phyloP scores from a whole-genome alignment of 53 echinoderm and acorn worm species.

The Pentamera pediparva region DNA sequence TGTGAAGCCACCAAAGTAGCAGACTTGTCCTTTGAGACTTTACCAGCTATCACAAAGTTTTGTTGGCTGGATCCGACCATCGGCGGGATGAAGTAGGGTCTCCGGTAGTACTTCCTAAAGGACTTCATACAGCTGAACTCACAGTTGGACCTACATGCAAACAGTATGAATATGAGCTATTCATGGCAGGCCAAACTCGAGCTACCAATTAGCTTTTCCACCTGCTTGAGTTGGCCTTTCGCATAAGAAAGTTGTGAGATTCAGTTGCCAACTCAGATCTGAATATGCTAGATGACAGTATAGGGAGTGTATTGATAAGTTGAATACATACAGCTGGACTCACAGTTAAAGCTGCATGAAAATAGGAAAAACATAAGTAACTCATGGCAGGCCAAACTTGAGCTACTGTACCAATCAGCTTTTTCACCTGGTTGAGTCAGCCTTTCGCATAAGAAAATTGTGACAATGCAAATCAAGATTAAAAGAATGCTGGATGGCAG shows the following conservation, averaged over 20 bases:
- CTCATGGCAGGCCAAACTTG: too few species aligned
- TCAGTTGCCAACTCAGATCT: too few species aligned
- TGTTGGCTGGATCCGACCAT: constrained; percentile 64
- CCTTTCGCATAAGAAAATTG: not conserved
- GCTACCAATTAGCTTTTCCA: not conserved
- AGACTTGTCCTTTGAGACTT: not conserved
- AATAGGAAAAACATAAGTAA: too few species aligned
- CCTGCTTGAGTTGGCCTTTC: not conserved
- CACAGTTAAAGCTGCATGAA: too few species aligned
- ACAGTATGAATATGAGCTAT: not conserved
- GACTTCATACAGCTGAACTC: constrained; percentile 52
- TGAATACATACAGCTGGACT: too few species aligned
- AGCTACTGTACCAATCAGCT: too few species aligned
- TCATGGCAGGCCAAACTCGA: not conserved
- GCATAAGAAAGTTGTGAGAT: too few species aligned
- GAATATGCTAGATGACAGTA: too few species aligned
- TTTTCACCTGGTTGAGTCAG: too few species aligned
- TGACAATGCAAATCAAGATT: too few species aligned
- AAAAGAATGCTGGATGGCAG: too few species aligned
- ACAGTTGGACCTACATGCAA: constrained; percentile 53
- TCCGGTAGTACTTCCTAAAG: constrained; percentile 58
- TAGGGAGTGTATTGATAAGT: too few species aligned
- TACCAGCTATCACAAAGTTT: constrained; percentile 52
- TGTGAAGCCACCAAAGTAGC: not conserved
- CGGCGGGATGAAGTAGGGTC: constrained; percentile 84